phyloP scores from a whole-genome alignment of 2,888 invertebrate species.

The Nemotelus nigrinus region DNA sequence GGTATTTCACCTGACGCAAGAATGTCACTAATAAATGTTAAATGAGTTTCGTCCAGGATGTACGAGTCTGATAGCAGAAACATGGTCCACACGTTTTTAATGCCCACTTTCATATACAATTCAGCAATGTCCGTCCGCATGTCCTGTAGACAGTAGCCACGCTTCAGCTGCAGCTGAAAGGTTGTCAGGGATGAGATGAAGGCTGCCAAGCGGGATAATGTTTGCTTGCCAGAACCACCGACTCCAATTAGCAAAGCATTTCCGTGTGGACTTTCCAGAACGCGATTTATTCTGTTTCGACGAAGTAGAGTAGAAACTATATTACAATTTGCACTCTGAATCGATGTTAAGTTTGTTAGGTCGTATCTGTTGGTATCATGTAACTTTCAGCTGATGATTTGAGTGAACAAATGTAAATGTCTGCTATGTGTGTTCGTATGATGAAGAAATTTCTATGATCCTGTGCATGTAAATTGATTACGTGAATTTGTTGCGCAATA shows the following conservation, averaged over 20 bases:
- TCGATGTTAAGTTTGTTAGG: not conserved
- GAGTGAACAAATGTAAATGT: too few relatives aligned
- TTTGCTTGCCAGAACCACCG: conserved; percentile 95
- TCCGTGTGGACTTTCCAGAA: conserved; percentile 90
- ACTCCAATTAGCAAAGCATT: conserved; percentile 95
- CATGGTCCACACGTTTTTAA: conserved; percentile 86
- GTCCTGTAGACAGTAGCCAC: conserved; percentile 86
- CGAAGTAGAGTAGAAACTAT: conserved; percentile 30
- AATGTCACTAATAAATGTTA: conserved; percentile 92
- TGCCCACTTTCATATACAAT: conserved; percentile 86
- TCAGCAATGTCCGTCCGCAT: conserved; percentile 78
- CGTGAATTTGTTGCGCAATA: too few relatives aligned
- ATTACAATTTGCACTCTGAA: conserved; percentile 10
- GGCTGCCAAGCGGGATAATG: conserved; percentile 86
- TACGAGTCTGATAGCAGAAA: conserved; percentile 96
- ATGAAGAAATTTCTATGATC: too few relatives aligned
- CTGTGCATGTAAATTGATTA: too few relatives aligned
- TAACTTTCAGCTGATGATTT: too few relatives aligned
- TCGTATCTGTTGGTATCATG: too few relatives aligned
- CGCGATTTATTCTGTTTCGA: conserved; percentile 81
- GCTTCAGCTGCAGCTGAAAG: conserved; percentile 89
- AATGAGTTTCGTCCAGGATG: conserved; percentile 87
- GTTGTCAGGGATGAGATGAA: conserved; percentile 92
- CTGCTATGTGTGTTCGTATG: too few relatives aligned
- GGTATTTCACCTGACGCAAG: conserved; percentile 94